Evolutionary conservation across 2,888 invertebrate species (phyloP).

Genomic region (Caenorhabditis sinica): DNA sequence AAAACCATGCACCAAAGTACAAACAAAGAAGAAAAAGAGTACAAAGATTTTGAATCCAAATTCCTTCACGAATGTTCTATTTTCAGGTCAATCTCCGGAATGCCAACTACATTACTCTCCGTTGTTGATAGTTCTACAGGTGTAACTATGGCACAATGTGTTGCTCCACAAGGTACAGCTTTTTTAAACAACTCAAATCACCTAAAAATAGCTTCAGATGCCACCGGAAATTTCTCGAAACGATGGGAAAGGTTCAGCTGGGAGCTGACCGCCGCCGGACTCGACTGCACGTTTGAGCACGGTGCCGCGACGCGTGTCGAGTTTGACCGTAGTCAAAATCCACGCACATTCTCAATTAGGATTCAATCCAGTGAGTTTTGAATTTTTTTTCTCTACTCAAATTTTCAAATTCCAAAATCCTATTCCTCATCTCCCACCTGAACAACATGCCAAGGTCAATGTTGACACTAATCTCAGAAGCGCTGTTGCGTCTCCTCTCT

Average conservation of each 20-base stretch:
- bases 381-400: neutral
- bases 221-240: conserved; percentile 55
- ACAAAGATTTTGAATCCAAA: conserved; percentile 3
- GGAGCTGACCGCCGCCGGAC: conserved; percentile 70
- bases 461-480: conserved; percentile 64
- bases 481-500: conserved; percentile 14
- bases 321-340: conserved; percentile 65
- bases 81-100: conserved; percentile 59
- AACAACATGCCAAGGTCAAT: conserved; percentile 48
- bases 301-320: conserved; percentile 52
- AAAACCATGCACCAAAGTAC: conserved; percentile 26
- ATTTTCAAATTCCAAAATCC: no score
- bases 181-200: neutral
- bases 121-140: conserved; percentile 75
- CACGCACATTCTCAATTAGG: conserved; percentile 74
- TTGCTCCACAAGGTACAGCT: conserved; percentile 62
- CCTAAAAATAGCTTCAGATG: conserved; percentile 10
- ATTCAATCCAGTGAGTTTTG: conserved; percentile 71
- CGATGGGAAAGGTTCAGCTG: conserved; percentile 78
- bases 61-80: neutral
- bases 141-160: conserved; percentile 71
- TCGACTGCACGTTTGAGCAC: conserved; percentile 72
- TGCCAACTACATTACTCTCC: conserved; percentile 69
- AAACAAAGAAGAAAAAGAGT: no score
- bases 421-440: neutral